These are phyloP conservation scores for Lycocerus yunnanus DNA, from an alignment of 2,888 invertebrate genomes.

Conservation along the genomic window DNA sequence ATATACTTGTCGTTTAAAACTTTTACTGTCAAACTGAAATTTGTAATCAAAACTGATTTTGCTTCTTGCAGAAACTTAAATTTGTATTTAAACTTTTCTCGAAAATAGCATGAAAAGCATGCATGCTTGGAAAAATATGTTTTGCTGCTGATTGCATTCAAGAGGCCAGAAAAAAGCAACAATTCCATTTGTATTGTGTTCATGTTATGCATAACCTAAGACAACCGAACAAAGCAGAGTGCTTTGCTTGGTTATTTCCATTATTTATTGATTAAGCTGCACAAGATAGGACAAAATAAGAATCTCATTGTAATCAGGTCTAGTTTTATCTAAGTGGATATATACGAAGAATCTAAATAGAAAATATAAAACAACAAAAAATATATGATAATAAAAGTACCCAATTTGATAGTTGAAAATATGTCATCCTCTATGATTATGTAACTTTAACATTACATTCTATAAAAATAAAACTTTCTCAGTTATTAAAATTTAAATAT, in stretches of 20 bases:
- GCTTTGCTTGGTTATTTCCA: neutral
- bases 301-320: neutral
- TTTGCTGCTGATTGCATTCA: neutral
- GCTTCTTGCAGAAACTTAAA: neutral
- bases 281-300: neutral
- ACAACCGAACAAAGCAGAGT: neutral
- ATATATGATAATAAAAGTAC: neutral
- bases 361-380: neutral
- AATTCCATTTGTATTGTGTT: neutral
- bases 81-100: neutral
- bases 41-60: neutral
- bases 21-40: neutral
- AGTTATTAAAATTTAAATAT: neutral
- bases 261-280: neutral
- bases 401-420: neutral
- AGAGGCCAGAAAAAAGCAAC: neutral
- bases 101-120: neutral
- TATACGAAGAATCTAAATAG: neutral
- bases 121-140: neutral
- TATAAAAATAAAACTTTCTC: neutral
- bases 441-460: neutral
- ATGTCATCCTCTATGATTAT: neutral
- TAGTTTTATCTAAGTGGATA: neutral
- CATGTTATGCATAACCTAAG: neutral
- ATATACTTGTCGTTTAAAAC: no score